Percentiles rank a stretch among this genome's conserved stretches.
Conservation (phyloP, 1,140 invertebrate species). For the Drosophila ohnishii region DNA sequence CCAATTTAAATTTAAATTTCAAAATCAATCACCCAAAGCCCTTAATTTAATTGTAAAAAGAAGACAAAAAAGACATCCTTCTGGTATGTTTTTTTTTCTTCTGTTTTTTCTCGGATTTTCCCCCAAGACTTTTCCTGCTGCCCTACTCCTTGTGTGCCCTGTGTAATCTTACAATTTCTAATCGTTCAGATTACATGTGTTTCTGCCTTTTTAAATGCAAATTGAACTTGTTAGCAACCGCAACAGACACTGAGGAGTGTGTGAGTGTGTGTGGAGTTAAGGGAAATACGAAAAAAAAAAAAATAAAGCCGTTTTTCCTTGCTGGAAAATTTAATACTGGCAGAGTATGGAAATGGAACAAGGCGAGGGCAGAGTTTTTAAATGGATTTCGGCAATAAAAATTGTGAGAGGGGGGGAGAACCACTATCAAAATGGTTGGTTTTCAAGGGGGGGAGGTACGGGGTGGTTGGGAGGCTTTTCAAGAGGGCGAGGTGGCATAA, state of each 20-base stretch:
- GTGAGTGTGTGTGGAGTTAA: constrained; percentile 9
- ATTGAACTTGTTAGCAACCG: constrained; percentile 77
- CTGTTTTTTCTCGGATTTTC: constrained; percentile 1
- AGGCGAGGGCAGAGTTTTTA: constrained; percentile 19
- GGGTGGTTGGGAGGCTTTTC: neutral
- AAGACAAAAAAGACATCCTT: neutral
- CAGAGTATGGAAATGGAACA: neutral
- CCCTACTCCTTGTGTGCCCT: neutral
- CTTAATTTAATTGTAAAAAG: constrained; percentile 4
- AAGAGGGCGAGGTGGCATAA: constrained; percentile 43
- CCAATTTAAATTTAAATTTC: constrained; percentile 2
- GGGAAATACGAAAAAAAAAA: constrained; percentile 25
- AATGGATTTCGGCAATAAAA: constrained; percentile 44
- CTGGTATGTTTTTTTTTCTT: neutral
- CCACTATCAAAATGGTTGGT: constrained; percentile 31
- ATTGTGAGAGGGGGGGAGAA: neutral
- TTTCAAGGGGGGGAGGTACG: neutral
- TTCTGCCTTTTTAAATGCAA: constrained; percentile 78
- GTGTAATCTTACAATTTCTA: constrained; percentile 72
- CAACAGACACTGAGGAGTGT: constrained; percentile 21
- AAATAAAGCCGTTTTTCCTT: constrained; percentile 26
- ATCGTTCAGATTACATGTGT: constrained; percentile 79
- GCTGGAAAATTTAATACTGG: constrained; percentile 28
- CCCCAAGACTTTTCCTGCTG: constrained; percentile 1
- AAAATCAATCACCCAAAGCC: constrained; percentile 5